These are phyloP conservation scores for Zaprionus lineosus DNA, from an alignment of 2,888 invertebrate species.

Conservation along the genomic window DNA sequence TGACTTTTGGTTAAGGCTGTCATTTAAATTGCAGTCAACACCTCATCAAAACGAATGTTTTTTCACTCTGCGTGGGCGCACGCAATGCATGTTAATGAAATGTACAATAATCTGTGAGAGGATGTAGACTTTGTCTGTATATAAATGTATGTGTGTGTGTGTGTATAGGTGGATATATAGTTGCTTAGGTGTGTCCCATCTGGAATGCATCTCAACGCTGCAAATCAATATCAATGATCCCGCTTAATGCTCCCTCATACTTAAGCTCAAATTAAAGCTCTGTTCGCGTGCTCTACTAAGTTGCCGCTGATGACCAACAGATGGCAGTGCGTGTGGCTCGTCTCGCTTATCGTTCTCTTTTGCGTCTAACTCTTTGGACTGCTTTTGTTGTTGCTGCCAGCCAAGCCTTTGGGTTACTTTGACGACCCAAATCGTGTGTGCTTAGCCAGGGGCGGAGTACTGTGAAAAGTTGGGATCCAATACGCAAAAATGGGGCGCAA, in stretches of 20 bases:
- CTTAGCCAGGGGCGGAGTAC: neutral
- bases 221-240: slow-evolving; percentile 45
- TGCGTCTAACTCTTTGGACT: slow-evolving; percentile 38
- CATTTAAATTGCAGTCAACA: slow-evolving; percentile 73
- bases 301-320: slow-evolving; percentile 59
- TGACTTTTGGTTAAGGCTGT: slow-evolving; percentile 38
- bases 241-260: slow-evolving; percentile 36
- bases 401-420: slow-evolving; percentile 48
- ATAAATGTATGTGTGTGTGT: slow-evolving; percentile 16
- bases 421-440: neutral
- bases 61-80: slow-evolving; percentile 47
- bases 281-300: slow-evolving; percentile 37
- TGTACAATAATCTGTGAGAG: slow-evolving; percentile 26
- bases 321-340: slow-evolving; percentile 46
- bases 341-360: slow-evolving; percentile 29
- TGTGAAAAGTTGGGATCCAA: slow-evolving; percentile 15
- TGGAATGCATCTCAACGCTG: slow-evolving; percentile 11
- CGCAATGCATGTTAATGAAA: slow-evolving; percentile 59
- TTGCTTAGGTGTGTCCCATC: too few relatives aligned
- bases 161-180: slow-evolving; percentile 8
- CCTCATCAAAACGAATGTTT: slow-evolving; percentile 77
- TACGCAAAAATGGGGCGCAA: slow-evolving; percentile 9
- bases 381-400: slow-evolving; percentile 15
- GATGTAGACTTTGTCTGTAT: slow-evolving; percentile 42
- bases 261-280: slow-evolving; percentile 47